Evolutionary conservation across 2,888 invertebrate species (phyloP), one percentile per base, ranked within the genome.

Genomic region (Drosophila koepferae): DNA sequence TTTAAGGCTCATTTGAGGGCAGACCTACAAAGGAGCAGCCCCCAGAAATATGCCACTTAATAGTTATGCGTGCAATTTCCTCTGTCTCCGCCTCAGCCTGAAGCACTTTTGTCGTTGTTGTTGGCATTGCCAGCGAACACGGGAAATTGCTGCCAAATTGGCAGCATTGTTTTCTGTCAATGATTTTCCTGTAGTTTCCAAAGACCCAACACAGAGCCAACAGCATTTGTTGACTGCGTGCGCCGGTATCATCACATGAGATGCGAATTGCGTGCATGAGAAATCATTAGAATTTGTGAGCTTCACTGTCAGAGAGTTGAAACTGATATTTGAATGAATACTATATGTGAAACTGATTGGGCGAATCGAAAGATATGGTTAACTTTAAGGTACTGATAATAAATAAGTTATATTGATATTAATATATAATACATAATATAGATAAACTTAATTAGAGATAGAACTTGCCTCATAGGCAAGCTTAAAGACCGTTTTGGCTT

Each of bases 11-110:
- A 82, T 78, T 86, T 84, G 68, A 66, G 63, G 68, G 43, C 63
- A 71, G 51, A 53, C 59, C 44, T 65, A 36, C 63, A 56, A 67
- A 65, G 69, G 49, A 60, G 61, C 63, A 60, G 61, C 63, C 34
- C 34, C 20, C 34, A 58, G 64, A 68, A 77, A 76, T 74, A 82
- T 77, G 85, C 86, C 71, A 88, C 86, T 88, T 86, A 90, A 90
- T 89, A 89, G 89, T 87, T 89, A 87, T 89, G 89, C 82, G 77
- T 80, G 85, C 79, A 89, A 85, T 87, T 87, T 89, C 89, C 89
- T 77, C 85, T 72, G 71, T 55, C 67, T 28, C 28, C 28, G 55
- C 77, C 7, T 3, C 55, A 3, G 40, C 12, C 81, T 60, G 55
- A 67, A 72, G 86, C 82, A 68, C 61, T 81, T 75, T 77, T 34